These are phyloP conservation scores for Luscinia luscinia DNA, from an alignment of 2,797 vertebrate species.

Conservation along the genomic window DNA sequence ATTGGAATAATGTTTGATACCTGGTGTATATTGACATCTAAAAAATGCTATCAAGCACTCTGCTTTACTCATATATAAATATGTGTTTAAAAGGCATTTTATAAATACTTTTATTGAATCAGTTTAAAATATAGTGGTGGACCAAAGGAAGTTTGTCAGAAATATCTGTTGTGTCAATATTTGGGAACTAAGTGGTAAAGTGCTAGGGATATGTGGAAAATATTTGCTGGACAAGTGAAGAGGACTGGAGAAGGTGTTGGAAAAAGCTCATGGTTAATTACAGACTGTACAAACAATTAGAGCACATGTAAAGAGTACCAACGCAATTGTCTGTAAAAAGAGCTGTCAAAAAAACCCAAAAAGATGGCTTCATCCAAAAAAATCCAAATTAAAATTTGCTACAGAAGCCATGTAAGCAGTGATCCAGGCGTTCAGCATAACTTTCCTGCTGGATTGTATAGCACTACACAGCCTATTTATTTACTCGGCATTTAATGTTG, in stretches of 20 bases:
- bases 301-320: accelerated
- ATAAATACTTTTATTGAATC: neutral
- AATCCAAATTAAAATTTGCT: neutral
- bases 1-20: neutral
- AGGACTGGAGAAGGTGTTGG: neutral
- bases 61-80: neutral
- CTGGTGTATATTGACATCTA: neutral
- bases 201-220: neutral
- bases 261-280: neutral
- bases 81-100: neutral
- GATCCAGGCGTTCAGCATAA: neutral
- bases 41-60: neutral
- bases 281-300: accelerated
- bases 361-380: neutral
- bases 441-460: neutral
- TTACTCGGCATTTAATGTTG: neutral
- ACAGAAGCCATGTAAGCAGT: neutral
- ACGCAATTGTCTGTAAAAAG: neutral
- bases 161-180: neutral
- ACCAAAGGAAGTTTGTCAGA: neutral
- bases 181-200: neutral
- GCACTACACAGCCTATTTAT: neutral
- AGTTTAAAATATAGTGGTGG: neutral
- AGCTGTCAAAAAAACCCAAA: neutral
- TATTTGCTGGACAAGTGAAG: neutral